Evolutionary conservation across 2,888 invertebrate species (phyloP).

Genomic region (Artemia sp.): DNA sequence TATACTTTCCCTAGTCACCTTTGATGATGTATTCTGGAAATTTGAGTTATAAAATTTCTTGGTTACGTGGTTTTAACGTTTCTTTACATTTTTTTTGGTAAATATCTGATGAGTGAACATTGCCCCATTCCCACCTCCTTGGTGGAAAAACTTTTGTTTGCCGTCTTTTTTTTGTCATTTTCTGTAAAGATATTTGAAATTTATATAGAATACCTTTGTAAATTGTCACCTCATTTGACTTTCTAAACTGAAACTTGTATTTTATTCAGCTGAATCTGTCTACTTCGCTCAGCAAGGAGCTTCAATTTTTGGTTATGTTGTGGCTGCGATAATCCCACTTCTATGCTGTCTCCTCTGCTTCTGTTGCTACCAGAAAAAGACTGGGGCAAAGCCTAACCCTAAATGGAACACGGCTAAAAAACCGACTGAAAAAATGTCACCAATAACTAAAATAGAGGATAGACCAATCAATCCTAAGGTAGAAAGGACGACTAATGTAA

Average conservation of each 20-base stretch:
- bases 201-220: constrained; percentile 17
- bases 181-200: not conserved
- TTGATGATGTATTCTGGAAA: no score
- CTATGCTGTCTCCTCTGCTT: constrained; percentile 23
- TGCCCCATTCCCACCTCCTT: no score
- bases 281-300: constrained; percentile 58
- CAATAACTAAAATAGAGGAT: not conserved
- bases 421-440: constrained; percentile 15
- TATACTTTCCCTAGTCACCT: no score
- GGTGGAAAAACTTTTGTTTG: not conserved
- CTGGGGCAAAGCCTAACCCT: not conserved
- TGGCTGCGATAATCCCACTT: constrained; percentile 56
- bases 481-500: constrained; percentile 9
- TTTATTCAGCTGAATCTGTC: constrained; percentile 34
- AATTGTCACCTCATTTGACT: no score
- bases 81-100: no score
- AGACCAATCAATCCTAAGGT: not conserved
- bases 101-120: no score
- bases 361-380: constrained; percentile 20
- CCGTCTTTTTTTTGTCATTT: not conserved
- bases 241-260: constrained; percentile 8
- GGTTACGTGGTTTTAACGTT: no score
- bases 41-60: no score
- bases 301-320: constrained; percentile 55
- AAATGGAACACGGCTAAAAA: not conserved